A percentile compares a stretch with the other conserved stretches of the same genome.
Evolutionary conservation across 2,888 invertebrate genomes (phyloP).

Genomic region (Andrena camellia): DNA sequence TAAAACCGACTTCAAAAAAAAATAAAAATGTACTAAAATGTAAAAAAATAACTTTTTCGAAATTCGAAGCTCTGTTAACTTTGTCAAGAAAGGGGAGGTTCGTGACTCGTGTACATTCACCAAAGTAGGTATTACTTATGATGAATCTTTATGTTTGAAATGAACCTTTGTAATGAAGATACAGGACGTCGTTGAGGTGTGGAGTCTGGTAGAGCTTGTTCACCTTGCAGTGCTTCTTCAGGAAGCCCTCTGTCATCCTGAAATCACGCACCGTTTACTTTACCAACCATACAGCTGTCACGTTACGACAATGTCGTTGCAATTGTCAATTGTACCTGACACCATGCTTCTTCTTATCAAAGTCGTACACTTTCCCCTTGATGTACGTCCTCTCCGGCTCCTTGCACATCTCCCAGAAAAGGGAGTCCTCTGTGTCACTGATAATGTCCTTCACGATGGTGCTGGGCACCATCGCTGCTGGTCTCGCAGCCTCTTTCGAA

Average conservation of each 20-base stretch:
- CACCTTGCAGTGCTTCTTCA: conserved; percentile 93
- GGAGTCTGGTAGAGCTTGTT: conserved; percentile 95
- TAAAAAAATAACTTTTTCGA: no score
- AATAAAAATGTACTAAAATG: no score
- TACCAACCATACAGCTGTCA: conserved; percentile 2
- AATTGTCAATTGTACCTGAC: conserved; percentile 70
- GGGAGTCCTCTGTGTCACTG: conserved; percentile 47
- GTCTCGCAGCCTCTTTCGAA: background rate
- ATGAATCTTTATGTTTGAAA: background rate
- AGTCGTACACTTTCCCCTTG: conserved; percentile 79
- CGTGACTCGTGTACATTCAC: no score
- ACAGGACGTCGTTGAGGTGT: conserved; percentile 95
- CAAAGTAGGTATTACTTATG: background rate
- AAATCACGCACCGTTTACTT: conserved; percentile 27
- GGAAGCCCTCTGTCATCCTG: conserved; percentile 93
- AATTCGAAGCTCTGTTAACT: no score
- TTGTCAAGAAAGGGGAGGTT: no score
- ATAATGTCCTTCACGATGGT: conserved; percentile 32
- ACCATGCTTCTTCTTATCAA: conserved; percentile 78
- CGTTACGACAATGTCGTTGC: no score
- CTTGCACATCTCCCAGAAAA: conserved; percentile 37
- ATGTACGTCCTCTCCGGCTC: conserved; percentile 61
- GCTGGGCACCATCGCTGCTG: background rate
- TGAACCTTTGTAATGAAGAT: conserved; percentile 96
- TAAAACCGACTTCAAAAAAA: no score